phyloP scores from a whole-genome alignment of 2,888 invertebrate species.

The Ligdia adustata region DNA sequence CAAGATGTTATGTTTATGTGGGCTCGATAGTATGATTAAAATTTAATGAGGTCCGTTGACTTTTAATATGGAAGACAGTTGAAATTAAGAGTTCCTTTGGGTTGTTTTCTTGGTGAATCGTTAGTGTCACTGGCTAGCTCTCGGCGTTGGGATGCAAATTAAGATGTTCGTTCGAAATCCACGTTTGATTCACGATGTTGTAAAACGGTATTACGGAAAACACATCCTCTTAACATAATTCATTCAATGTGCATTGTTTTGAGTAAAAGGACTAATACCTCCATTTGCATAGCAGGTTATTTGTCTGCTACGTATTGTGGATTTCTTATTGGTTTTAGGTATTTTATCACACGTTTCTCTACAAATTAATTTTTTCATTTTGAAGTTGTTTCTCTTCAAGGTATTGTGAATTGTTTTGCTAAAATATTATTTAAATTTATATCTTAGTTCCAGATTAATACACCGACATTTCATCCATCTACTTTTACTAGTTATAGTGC shows the following conservation, averaged over 20 bases:
- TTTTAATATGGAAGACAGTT: conserved; percentile 64
- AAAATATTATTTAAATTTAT: too few relatives aligned
- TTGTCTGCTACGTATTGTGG: too few relatives aligned
- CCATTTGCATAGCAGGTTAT: neutral
- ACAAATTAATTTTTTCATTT: too few relatives aligned
- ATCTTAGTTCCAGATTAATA: too few relatives aligned
- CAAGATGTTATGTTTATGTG: conserved; percentile 10
- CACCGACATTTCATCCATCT: too few relatives aligned
- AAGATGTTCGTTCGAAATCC: conserved; percentile 70
- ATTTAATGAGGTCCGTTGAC: conserved; percentile 50
- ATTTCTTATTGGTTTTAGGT: too few relatives aligned
- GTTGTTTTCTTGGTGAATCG: conserved; percentile 75
- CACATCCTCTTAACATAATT: conserved; percentile 46
- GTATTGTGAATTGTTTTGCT: too few relatives aligned
- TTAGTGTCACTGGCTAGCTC: conserved; percentile 70
- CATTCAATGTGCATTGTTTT: conserved; percentile 47
- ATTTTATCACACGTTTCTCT: too few relatives aligned
- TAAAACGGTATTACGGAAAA: conserved; percentile 50
- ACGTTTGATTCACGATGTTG: conserved; percentile 69
- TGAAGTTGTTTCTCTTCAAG: too few relatives aligned
- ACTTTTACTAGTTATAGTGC: too few relatives aligned
- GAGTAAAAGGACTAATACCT: conserved; percentile 30
- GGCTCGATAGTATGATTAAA: conserved; percentile 46
- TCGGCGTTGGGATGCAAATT: conserved; percentile 70
- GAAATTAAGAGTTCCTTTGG: conserved; percentile 73